Conservation (phyloP, 2,888 invertebrate genomes). For the Drosophila kambysellisi region DNA sequence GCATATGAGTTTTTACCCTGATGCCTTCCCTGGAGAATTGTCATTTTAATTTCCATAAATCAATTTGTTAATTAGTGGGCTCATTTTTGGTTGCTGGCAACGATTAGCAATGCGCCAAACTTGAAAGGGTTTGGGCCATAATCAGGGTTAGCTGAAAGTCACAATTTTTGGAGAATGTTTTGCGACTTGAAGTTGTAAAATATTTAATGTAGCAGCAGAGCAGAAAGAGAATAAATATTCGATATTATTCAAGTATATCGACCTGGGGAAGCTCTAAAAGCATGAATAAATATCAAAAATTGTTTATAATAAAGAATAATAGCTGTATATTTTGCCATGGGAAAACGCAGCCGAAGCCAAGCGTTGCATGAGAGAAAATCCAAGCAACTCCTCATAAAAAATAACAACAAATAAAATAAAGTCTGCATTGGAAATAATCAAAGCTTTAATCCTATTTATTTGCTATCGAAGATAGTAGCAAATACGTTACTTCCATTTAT, state of each 20-base stretch:
- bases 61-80: conserved; percentile 83
- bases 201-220: not conserved
- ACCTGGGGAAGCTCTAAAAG: not conserved
- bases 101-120: conserved; percentile 56
- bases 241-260: not conserved
- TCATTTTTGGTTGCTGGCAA: conserved; percentile 63
- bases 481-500: conserved; percentile 66
- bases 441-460: conserved; percentile 71
- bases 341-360: not conserved
- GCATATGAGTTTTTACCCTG: conserved; percentile 75
- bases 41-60: conserved; percentile 83
- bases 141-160: conserved; percentile 3
- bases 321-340: conserved; percentile 6
- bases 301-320: conserved; percentile 18
- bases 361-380: not conserved
- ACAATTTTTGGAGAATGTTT: not conserved
- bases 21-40: conserved; percentile 64
- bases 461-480: conserved; percentile 43
- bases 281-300: conserved; percentile 30
- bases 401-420: conserved; percentile 50
- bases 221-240: conserved; percentile 4
- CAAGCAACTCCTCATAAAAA: conserved; percentile 22
- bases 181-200: not conserved
- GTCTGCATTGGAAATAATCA: conserved; percentile 50
- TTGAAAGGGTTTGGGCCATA: not conserved